A percentile compares a stretch with the other conserved stretches of the same genome.
Conservation (phyloP, 2,113 vertebrate genomes). For the Pteruthius melanotis region DNA sequence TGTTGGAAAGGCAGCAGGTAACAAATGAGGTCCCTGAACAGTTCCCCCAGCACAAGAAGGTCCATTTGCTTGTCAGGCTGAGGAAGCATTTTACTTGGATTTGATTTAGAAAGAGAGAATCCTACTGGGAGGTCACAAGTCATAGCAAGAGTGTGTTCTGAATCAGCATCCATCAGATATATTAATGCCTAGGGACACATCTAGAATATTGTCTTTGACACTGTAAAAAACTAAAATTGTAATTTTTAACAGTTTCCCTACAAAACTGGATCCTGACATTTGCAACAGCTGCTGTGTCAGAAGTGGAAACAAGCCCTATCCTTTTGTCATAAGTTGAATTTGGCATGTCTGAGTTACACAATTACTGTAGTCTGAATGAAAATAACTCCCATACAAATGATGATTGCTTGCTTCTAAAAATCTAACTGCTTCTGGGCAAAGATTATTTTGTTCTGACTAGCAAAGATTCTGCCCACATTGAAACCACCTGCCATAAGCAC, state of each 20-base stretch:
- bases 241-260: not conserved
- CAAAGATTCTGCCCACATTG: not conserved
- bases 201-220: not conserved
- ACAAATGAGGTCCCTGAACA: not conserved
- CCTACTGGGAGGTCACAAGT: not conserved
- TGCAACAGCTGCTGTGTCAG: not conserved
- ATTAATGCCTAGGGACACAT: not conserved
- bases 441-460: not conserved
- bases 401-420: not conserved
- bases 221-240: not conserved
- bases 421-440: not conserved
- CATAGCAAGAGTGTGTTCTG: not conserved
- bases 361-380: not conserved
- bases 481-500: not conserved
- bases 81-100: not conserved
- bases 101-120: not conserved
- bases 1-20: not conserved
- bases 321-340: conserved; percentile 6
- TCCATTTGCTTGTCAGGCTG: not conserved
- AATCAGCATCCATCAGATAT: not conserved
- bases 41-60: not conserved
- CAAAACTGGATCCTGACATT: not conserved
- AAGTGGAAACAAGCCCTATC: not conserved
- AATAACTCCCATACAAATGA: not conserved
- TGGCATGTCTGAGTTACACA: not conserved